Percentiles rank a stretch among this genome's conserved stretches.
Conservation (phyloP, 2,797 vertebrate species). For the Sylvilagus floridanus region DNA sequence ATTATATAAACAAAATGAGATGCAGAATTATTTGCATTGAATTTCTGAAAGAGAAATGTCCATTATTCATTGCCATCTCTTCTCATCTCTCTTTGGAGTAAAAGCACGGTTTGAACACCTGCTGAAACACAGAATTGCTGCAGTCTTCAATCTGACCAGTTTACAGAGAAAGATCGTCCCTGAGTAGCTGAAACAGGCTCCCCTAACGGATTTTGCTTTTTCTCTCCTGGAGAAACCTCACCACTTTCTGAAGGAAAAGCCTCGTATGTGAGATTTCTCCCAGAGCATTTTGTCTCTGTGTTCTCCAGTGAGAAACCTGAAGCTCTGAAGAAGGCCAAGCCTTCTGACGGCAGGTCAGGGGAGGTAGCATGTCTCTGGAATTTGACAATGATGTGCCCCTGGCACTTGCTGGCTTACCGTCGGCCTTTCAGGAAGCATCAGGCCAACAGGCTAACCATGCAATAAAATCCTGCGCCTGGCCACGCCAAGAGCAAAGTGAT, state of each 20-base stretch:
- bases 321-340: background rate
- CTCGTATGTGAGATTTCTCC: background rate
- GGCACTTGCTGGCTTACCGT: slow-evolving; percentile 38
- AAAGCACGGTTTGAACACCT: slow-evolving; percentile 34
- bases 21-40: slow-evolving; percentile 10
- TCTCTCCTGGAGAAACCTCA: background rate
- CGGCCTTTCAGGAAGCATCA: slow-evolving; percentile 13
- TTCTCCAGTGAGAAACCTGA: background rate
- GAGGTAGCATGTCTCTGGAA: slow-evolving; percentile 58
- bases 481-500: slow-evolving; percentile 63
- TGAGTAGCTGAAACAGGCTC: background rate
- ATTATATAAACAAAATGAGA: slow-evolving; percentile 32
- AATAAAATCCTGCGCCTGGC: slow-evolving; percentile 44
- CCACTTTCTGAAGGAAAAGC: slow-evolving; percentile 41
- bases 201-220: slow-evolving; percentile 1
- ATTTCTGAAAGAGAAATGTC: background rate
- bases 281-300: background rate
- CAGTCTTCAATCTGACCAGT: slow-evolving; percentile 34
- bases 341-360: slow-evolving; percentile 33
- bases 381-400: slow-evolving; percentile 46
- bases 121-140: background rate
- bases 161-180: background rate
- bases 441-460: slow-evolving; percentile 34
- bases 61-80: background rate
- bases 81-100: background rate